Conservation (phyloP, 2,888 invertebrate genomes). For the Orchesella flavescens region DNA sequence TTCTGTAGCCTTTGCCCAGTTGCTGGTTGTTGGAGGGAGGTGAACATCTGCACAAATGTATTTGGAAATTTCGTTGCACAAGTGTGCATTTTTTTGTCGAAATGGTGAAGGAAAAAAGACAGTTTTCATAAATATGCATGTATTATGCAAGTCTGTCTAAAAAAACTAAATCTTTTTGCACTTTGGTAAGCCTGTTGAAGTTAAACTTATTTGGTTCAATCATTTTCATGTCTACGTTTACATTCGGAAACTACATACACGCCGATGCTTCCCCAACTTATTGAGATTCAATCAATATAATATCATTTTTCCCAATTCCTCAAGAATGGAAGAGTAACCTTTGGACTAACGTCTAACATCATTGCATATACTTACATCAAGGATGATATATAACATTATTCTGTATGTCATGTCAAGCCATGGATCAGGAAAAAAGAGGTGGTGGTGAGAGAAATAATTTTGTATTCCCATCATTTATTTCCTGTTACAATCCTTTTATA, state of each 20-base stretch:
- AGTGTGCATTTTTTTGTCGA: neutral
- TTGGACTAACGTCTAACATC: neutral
- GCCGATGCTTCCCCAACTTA: too few species aligned
- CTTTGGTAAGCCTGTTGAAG: too few species aligned
- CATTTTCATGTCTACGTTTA: too few species aligned
- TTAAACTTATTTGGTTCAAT: too few species aligned
- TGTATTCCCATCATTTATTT: constrained; percentile 39
- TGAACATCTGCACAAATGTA: neutral
- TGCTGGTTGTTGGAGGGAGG: neutral
- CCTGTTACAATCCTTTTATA: constrained; percentile 29
- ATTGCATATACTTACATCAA: constrained; percentile 1
- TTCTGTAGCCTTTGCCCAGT: too few species aligned
- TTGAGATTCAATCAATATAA: constrained; percentile 38
- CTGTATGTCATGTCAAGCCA: neutral
- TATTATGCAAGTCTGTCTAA: constrained; percentile 1
- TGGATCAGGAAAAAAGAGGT: neutral
- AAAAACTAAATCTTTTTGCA: too few species aligned
- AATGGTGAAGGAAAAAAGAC: neutral
- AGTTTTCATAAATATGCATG: neutral
- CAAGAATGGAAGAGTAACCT: constrained; percentile 11
- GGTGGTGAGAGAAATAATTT: constrained; percentile 19
- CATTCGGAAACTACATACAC: too few species aligned
- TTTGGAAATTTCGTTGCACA: neutral
- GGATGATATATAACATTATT: neutral
- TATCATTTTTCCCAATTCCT: neutral